Base-by-base conservation (phyloP, 2,888 invertebrate species). In the Agonum fuliginosum region DNA sequence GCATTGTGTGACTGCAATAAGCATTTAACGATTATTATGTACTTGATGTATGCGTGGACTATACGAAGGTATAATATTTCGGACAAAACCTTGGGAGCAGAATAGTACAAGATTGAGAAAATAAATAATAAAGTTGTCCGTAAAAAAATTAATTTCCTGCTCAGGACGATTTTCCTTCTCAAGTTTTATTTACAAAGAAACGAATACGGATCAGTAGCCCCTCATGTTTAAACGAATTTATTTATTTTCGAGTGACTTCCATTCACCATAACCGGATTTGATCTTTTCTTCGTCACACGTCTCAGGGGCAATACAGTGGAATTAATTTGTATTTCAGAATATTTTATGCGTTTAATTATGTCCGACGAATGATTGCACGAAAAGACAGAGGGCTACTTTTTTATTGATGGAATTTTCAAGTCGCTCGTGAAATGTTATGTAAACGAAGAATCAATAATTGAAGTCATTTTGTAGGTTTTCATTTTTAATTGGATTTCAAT, bases 61-160 rank as follows among this genome's bases (percentile, higher is more conserved):
- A n/a, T n/a, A n/a, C n/a, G 20, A n/a, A 37, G 10, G 41, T 41
- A 20, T 41, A 41, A 10, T 41, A 22, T 14, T 8, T 67, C 41
- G 37, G 41, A 37, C 41, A 27, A 17, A 62, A 62, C 34, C 14
- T 6, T 14, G 34, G 14, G 19, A 27, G n/a, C n/a, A 10, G 1
- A 37, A 12, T 24, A 12, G 24, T 22, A 2, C 10, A 17, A 62
- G 19, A n/a, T n/a, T n/a, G 58, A 10, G 14, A 46, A 17, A 14
- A 17, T 62, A 62, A 62, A 62, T 62, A 62, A 62, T 62, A 54
- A 22, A 30, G 58, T 62, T 30, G 17, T 62, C 58, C 58, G 30
- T 62, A 30, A 62, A 62, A 62, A 62, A 62, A 62, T 62, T 62
- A 62, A 62, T 62, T 62, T 62, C 58, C 58, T 30, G 58, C 34